Base-by-base conservation (phyloP, 2,888 invertebrate genomes). In the Plutella xylostella region DNA sequence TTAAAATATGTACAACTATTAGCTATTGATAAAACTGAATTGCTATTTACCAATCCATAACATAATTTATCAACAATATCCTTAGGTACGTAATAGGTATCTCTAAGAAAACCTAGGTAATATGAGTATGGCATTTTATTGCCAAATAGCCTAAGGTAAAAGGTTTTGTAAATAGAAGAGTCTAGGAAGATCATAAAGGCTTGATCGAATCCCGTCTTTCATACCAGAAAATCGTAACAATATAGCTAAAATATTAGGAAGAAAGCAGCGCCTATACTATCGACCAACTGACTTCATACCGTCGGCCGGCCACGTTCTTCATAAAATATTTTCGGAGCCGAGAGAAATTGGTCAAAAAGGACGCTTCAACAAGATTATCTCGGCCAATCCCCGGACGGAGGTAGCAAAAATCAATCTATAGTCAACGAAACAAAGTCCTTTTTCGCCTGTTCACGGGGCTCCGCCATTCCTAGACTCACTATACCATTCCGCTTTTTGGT, bases 271-370 rank as follows among this genome's bases (percentile, higher is more conserved):
- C n/a, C n/a, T n/a, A n/a, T n/a, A n/a, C n/a, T n/a, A n/a, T 6
- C 19, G 35, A 11, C 19, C 19, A 17, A 3, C 2, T 22, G n/a
- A 39, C 22, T 63, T 63, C 63, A 61, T 62, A 53, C 60, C 57
- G 58, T 14, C 42, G 42, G 7, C 38, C 19, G 53, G 6, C 4
- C 61, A 57, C 60, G 56, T 56, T 63, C 57, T 61, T 43, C 37
- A 65, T 66, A 65, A 70, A 71, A 76, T 71, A 74, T 73, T 76
- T 72, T 69, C 73, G 69, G 61, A 9, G 37, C 14, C 65, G 60
- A 61, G 60, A 63, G 67, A 71, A 75, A 73, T 74, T 72, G 72
- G 72, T 74, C 73, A 72, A 74, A 76, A 76, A 73, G 69, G 67
- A 73, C 65, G 68, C 60, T 55, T 59, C 61, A 70, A 74, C 68